phyloP scores from a whole-genome alignment of 2,888 invertebrate genomes.

The Cantharis nigra region DNA sequence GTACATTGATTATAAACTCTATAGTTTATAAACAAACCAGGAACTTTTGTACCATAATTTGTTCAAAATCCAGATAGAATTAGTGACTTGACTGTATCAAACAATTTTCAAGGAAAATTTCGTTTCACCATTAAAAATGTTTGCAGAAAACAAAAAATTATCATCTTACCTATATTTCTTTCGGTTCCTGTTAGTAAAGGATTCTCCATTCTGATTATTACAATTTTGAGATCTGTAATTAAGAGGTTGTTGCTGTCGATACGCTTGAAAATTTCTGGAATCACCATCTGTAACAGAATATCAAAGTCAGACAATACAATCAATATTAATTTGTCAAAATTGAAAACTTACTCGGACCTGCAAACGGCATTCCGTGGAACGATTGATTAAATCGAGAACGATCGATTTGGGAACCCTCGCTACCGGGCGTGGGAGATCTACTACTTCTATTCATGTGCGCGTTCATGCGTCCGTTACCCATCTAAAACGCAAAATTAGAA shows the following conservation, averaged over 20 bases:
- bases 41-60: too few relatives aligned
- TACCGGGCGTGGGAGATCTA: conserved; percentile 54
- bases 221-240: conserved; percentile 33
- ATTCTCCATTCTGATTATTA: conserved; percentile 36
- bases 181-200: conserved; percentile 38
- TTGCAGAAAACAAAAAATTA: not conserved
- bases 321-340: conserved; percentile 45
- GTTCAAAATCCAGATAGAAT: too few relatives aligned
- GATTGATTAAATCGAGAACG: conserved; percentile 48
- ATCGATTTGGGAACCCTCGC: conserved; percentile 47
- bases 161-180: conserved; percentile 44
- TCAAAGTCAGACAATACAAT: conserved; percentile 16
- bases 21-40: too few relatives aligned
- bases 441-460: conserved; percentile 45
- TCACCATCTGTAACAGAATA: conserved; percentile 38
- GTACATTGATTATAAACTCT: too few relatives aligned
- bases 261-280: conserved; percentile 46
- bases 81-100: too few relatives aligned
- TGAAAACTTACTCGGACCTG: conserved; percentile 24
- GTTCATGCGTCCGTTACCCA: conserved; percentile 39
- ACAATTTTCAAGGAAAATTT: too few relatives aligned
- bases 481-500: conserved; percentile 21
- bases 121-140: too few relatives aligned
- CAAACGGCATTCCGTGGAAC: conserved; percentile 52
- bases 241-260: conserved; percentile 47